These are phyloP conservation scores for Thymallus thymallus DNA, from an alignment of 2,113 vertebrate species.

Conservation along the genomic window DNA sequence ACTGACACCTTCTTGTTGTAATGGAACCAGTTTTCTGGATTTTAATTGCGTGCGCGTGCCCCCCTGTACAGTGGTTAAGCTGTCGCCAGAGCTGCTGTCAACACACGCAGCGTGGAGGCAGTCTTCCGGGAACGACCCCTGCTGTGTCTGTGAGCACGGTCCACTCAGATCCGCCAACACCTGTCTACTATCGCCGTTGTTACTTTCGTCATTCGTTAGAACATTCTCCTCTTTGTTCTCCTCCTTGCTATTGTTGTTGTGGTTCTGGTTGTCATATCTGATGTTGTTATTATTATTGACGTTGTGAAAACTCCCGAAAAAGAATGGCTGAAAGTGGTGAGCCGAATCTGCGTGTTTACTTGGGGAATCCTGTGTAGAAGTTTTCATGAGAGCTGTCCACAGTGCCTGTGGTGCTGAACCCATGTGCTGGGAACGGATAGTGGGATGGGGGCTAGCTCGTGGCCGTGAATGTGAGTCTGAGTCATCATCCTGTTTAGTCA, in stretches of 20 bases:
- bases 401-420: constrained; percentile 69
- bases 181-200: constrained; percentile 24
- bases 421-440: constrained; percentile 19
- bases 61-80: constrained; percentile 51
- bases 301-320: constrained; percentile 53
- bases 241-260: constrained; percentile 14
- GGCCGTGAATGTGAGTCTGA: constrained; percentile 10
- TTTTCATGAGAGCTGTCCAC: constrained; percentile 72
- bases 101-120: constrained; percentile 49
- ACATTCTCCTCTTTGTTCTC: constrained; percentile 5
- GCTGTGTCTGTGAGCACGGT: constrained; percentile 32
- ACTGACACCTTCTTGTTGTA: constrained; percentile 67
- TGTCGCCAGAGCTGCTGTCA: constrained; percentile 48
- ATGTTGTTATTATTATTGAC: constrained; percentile 61
- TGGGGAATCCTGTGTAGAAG: constrained; percentile 15
- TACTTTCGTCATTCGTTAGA: constrained; percentile 10
- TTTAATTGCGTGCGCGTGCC: constrained; percentile 67
- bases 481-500: constrained; percentile 38
- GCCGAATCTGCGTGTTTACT: not conserved
- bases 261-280: not conserved
- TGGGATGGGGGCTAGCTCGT: constrained; percentile 3
- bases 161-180: constrained; percentile 5
- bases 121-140: constrained; percentile 46
- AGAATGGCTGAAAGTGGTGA: not conserved
- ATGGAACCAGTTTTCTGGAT: constrained; percentile 64